Evolutionary conservation across 2,113 vertebrate species (phyloP).

Genomic region (Sinocyclocheilus anophthalmus): DNA sequence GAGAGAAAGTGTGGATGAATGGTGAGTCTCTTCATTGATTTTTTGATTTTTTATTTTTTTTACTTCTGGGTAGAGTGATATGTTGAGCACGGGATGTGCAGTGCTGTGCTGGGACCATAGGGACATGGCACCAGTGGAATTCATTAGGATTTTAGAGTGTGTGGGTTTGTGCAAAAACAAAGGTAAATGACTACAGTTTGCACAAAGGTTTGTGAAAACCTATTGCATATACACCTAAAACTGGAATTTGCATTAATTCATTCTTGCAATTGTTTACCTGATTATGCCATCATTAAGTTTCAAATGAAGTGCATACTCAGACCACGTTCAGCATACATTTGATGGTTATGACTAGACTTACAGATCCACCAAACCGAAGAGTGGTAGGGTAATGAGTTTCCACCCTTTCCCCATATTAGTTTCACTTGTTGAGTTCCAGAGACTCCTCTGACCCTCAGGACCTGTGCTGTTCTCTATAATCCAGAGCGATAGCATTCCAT

Average conservation of each 20-base stretch:
- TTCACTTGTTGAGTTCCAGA: constrained; percentile 82
- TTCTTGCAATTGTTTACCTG: not conserved
- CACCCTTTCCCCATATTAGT: constrained; percentile 79
- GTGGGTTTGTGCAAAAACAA: constrained; percentile 55
- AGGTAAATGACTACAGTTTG: constrained; percentile 54
- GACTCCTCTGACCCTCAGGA: constrained; percentile 75
- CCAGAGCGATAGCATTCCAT: constrained; percentile 83
- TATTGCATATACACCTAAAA: not conserved
- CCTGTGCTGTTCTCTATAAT: constrained; percentile 89
- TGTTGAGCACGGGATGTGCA: constrained; percentile 25
- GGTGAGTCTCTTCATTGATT: constrained; percentile 64
- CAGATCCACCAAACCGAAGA: constrained; percentile 88
- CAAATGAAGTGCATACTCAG: not conserved
- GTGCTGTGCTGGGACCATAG: constrained; percentile 26
- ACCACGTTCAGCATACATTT: not conserved
- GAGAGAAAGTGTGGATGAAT: constrained; percentile 54
- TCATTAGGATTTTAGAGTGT: constrained; percentile 64
- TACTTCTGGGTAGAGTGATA: constrained; percentile 56
- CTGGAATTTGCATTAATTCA: constrained; percentile 56
- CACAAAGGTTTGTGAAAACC: not conserved
- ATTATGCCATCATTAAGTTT: not conserved
- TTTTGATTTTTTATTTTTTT: constrained; percentile 45
- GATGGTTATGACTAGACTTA: constrained; percentile 63
- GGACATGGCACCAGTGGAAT: constrained; percentile 60
- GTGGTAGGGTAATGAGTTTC: constrained; percentile 81